Evolutionary conservation across 1,140 invertebrate species (phyloP), one percentile per base, ranked within the genome.

Genomic region (Littorina saxatilis): DNA sequence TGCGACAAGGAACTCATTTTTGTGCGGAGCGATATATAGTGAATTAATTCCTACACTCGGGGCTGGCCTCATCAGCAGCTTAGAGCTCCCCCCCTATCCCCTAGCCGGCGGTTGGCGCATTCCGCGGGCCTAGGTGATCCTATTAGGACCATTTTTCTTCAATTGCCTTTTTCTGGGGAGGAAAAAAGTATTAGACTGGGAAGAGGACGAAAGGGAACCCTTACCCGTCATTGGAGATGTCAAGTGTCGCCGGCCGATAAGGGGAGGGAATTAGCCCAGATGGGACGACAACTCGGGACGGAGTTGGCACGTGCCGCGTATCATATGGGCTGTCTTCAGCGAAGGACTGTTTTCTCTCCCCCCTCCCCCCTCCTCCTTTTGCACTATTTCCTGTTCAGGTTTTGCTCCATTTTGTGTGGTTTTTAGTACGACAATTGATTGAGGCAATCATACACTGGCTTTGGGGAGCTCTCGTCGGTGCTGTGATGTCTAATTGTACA

Each of bases 91-190:
- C 23, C 66, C 66, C 11, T 27, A 11, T 4, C n/a, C 32, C n/a
- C 29, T 0, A 7, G 1, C 27, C 61, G 0, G 3, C 61, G 61
- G 1, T 32, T 4, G 23, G 35, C 35, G 13, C 35, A 68, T 20
- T 68, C 66, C 66, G 23, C 35, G 66, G 66, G 66, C 39, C 66
- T 68, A 32, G 37, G 37, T 68, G 66, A 68, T 68, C 66, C 66
- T 68, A 68, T 68, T 68, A 68, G 66, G 66, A 11, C 66, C 66
- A 68, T 68, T 39, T 68, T 37, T 68, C 66, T 68, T 68, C 66
- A 68, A 40, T 68, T 68, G 66, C 15, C 66, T 15, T 68, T 35
- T 68, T 13, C 35, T 68, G 66, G 66, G 2, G 66, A n/a, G n/a
- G n/a, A n/a, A n/a, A 47, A 39, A 68, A 68, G 66, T 27, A 37